These are phyloP conservation scores for Melinaea menophilus DNA, from an alignment of 2,888 invertebrate genomes.

Conservation along the genomic window DNA sequence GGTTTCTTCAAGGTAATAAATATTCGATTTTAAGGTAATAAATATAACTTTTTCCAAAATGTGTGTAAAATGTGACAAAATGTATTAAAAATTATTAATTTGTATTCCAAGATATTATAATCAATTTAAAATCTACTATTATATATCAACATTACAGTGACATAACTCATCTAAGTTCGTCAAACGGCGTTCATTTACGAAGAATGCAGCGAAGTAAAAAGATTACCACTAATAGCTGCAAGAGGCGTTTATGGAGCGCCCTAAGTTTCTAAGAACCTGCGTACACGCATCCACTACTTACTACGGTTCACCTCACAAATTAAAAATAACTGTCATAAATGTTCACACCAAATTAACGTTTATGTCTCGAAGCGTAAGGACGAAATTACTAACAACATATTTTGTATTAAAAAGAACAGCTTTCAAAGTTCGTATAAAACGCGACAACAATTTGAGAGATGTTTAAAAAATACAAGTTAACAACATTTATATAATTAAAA, in stretches of 20 bases:
- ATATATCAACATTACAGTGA: conserved; percentile 14
- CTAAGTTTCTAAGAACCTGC: conserved; percentile 37
- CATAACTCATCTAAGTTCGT: conserved; percentile 16
- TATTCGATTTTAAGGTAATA: too few relatives aligned
- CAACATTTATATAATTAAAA: conserved; percentile 37
- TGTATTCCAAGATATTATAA: too few relatives aligned
- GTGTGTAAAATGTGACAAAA: too few relatives aligned
- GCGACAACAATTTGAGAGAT: conserved; percentile 33
- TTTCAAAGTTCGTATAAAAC: conserved; percentile 22
- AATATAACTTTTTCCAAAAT: too few relatives aligned
- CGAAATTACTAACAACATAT: not conserved
- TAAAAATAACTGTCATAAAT: conserved; percentile 1
- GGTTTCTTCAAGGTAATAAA: too few relatives aligned
- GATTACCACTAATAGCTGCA: conserved; percentile 38
- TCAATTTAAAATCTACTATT: not conserved
- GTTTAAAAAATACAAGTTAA: conserved; percentile 32
- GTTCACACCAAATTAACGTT: not conserved
- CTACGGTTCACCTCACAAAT: not conserved
- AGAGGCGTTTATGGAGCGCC: conserved; percentile 40
- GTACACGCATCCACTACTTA: conserved; percentile 28
- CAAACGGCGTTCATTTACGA: conserved; percentile 25
- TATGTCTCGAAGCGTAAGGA: not conserved
- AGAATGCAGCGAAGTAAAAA: conserved; percentile 39
- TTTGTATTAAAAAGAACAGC: not conserved
- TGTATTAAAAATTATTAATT: too few relatives aligned